Evolutionary conservation across 2,888 invertebrate genomes (phyloP).

Genomic region (Tipula lateralis): DNA sequence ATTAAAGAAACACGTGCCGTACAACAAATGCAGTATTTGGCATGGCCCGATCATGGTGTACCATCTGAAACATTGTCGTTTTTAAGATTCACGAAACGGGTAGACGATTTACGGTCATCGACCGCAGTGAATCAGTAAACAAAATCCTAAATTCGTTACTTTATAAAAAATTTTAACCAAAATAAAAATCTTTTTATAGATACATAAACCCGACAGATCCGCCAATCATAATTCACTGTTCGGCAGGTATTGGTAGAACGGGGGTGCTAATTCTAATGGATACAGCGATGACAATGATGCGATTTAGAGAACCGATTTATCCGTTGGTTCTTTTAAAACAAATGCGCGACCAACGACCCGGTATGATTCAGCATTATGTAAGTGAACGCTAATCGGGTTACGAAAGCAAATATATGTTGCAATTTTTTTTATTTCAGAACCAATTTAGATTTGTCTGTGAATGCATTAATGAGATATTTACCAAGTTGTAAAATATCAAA

Average conservation of each 20-base stretch:
- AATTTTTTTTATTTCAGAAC: slow-evolving; percentile 64
- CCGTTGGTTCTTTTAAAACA: slow-evolving; percentile 89
- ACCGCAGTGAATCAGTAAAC: slow-evolving; percentile 49
- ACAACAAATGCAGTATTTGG: slow-evolving; percentile 91
- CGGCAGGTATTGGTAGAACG: slow-evolving; percentile 96
- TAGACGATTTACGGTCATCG: slow-evolving; percentile 50
- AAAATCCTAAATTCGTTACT: neutral
- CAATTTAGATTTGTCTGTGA: slow-evolving; percentile 99
- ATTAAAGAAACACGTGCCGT: slow-evolving; percentile 72
- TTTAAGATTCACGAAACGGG: slow-evolving; percentile 79
- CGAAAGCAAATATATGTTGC: neutral
- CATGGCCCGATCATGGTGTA: slow-evolving; percentile 90
- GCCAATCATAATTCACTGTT: slow-evolving; percentile 95
- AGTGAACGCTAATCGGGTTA: too few species aligned
- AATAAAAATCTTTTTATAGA: slow-evolving; percentile 38
- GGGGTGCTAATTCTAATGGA: slow-evolving; percentile 97
- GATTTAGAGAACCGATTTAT: slow-evolving; percentile 90
- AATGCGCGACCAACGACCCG: slow-evolving; percentile 95
- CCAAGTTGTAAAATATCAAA: neutral
- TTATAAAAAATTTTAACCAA: neutral
- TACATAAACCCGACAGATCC: slow-evolving; percentile 53
- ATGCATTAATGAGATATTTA: slow-evolving; percentile 57
- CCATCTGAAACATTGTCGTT: slow-evolving; percentile 91
- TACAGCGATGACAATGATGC: slow-evolving; percentile 88
- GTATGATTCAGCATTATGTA: slow-evolving; percentile 99